Percentiles rank a stretch among this genome's conserved stretches.
Evolutionary conservation across 1,140 invertebrate species (phyloP).

Genomic region (Penaeus vannamei): DNA sequence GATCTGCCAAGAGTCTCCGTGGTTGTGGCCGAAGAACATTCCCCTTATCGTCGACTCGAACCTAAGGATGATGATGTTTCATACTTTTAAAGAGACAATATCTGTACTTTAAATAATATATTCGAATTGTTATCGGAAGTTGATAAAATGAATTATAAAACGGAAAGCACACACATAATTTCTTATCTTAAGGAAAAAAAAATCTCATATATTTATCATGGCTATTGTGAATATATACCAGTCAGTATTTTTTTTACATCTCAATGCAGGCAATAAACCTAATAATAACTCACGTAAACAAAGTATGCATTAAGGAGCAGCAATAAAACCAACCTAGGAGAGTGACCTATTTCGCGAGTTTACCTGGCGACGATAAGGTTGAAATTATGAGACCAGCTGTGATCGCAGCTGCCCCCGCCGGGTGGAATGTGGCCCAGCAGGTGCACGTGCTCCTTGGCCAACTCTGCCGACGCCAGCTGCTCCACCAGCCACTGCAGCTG

Average conservation of each 20-base stretch:
- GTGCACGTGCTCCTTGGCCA: constrained; percentile 94
- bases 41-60: constrained; percentile 91
- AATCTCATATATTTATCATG: too few relatives aligned
- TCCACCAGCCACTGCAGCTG: constrained; percentile 96
- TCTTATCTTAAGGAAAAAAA: too few relatives aligned
- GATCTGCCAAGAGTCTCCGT: constrained; percentile 94
- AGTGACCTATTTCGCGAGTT: constrained; percentile 14
- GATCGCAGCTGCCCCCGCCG: constrained; percentile 90
- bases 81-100: not conserved
- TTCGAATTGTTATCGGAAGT: too few relatives aligned
- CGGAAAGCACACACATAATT: too few relatives aligned
- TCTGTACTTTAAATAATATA: too few relatives aligned
- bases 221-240: too few relatives aligned
- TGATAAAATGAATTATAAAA: too few relatives aligned
- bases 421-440: constrained; percentile 98
- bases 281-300: too few relatives aligned
- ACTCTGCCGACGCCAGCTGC: constrained; percentile 92
- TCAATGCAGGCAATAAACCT: too few relatives aligned
- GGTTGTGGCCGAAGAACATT: constrained; percentile 96
- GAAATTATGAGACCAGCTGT: constrained; percentile 93
- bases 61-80: constrained; percentile 70
- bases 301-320: too few relatives aligned
- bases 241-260: too few relatives aligned
- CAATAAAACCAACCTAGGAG: constrained; percentile 26
- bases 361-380: constrained; percentile 88